Conservation (phyloP, 1,140 invertebrate genomes). For the Macrostomum lignano region DNA sequence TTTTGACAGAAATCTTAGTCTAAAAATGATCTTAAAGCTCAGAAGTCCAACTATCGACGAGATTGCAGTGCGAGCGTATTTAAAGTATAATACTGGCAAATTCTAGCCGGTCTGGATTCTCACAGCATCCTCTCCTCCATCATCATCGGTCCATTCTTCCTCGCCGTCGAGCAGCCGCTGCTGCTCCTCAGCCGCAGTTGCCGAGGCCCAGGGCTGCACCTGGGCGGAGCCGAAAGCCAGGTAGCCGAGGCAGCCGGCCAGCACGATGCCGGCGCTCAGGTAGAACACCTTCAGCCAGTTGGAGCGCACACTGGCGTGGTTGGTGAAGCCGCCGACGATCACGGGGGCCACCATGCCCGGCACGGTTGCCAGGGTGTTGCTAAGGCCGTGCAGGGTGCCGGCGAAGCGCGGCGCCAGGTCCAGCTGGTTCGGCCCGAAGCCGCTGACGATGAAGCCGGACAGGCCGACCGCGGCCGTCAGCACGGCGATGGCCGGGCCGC, state of each 20-base stretch:
- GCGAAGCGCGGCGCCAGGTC: constrained; percentile 46
- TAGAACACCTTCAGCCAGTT: constrained; percentile 9
- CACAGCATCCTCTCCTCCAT: no score
- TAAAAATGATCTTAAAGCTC: no score
- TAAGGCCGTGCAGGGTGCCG: constrained; percentile 44
- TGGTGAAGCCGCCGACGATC: constrained; percentile 44
- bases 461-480: constrained; percentile 54
- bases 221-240: constrained; percentile 11
- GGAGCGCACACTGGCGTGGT: constrained; percentile 10
- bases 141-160: no score
- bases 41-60: no score
- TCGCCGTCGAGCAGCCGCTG: no score
- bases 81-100: no score
- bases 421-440: constrained; percentile 53
- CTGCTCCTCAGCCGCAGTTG: no score
- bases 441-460: constrained; percentile 59
- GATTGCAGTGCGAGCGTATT: no score
- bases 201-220: constrained; percentile 7
- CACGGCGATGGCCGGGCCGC: constrained; percentile 43
- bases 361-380: constrained; percentile 55
- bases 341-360: constrained; percentile 55
- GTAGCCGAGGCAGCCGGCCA: constrained; percentile 10
- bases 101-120: no score
- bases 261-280: constrained; percentile 8
- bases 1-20: no score